Conservation (phyloP, 2,113 vertebrate genomes). For the Pachyramphus minor region DNA sequence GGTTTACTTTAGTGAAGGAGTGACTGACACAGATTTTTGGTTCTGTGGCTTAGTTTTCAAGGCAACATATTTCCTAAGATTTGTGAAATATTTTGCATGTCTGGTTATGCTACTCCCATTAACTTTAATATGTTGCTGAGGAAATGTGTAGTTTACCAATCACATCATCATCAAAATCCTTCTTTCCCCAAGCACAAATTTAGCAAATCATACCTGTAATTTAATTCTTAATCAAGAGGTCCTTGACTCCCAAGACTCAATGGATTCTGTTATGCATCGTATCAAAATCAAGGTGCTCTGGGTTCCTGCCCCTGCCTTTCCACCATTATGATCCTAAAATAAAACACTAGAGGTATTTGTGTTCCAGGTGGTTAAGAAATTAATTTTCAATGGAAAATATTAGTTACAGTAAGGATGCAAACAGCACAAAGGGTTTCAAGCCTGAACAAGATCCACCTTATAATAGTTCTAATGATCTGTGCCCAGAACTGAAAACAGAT, state of each 20-base stretch:
- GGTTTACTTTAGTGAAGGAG: not conserved
- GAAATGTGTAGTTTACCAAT: constrained; percentile 35
- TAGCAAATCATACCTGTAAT: constrained; percentile 65
- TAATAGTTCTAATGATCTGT: not conserved
- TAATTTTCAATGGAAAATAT: not conserved
- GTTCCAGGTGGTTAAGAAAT: not conserved
- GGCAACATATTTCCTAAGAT: not conserved
- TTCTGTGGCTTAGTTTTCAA: not conserved
- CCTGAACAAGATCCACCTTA: not conserved
- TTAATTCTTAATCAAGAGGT: constrained; percentile 72
- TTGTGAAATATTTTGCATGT: not conserved
- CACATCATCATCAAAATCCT: constrained; percentile 30
- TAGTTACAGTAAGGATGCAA: not conserved
- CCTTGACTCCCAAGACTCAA: constrained; percentile 61
- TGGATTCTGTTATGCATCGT: constrained; percentile 1
- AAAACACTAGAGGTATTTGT: not conserved
- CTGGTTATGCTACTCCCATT: not conserved
- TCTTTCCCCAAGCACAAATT: constrained; percentile 62
- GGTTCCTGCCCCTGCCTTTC: not conserved
- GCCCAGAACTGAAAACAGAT: not conserved
- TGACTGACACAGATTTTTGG: not conserved
- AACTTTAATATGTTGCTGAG: constrained; percentile 19
- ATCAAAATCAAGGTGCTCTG: constrained; percentile 49
- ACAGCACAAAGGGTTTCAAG: not conserved
- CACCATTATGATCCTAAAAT: not conserved